A percentile compares a stretch with the other conserved stretches of the same genome.
Evolutionary conservation across 2,113 vertebrate species (phyloP).

Genomic region (Pluvialis apricaria): DNA sequence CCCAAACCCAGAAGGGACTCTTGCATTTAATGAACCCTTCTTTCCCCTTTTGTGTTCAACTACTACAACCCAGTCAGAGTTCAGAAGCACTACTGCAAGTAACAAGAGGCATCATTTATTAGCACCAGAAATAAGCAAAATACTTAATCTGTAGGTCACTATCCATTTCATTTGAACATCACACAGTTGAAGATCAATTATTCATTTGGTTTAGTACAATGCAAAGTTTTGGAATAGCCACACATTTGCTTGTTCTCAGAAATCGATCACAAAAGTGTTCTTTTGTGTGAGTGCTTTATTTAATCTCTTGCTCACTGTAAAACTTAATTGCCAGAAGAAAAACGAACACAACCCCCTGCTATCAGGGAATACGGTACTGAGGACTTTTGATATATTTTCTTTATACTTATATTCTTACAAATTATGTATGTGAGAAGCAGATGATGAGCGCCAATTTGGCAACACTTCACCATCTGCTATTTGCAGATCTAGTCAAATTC

Average conservation of each 20-base stretch:
- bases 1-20: not conserved
- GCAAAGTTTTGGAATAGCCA: not conserved
- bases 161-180: not conserved
- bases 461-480: conserved; percentile 58
- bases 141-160: not conserved
- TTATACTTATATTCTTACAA: conserved; percentile 21
- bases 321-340: not conserved
- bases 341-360: not conserved
- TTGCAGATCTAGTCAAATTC: conserved; percentile 50
- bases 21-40: not conserved
- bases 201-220: not conserved
- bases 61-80: not conserved
- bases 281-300: not conserved
- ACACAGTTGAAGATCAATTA: not conserved
- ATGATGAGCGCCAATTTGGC: conserved; percentile 43
- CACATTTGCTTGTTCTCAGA: not conserved
- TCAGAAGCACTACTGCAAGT: not conserved
- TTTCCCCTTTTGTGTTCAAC: not conserved
- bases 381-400: not conserved
- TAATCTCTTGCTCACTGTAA: not conserved
- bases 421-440: conserved; percentile 52
- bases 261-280: not conserved
- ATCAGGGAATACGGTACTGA: not conserved
- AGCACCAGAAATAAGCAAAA: not conserved
- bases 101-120: not conserved